phyloP scores from a whole-genome alignment of 2,113 vertebrate species.

The Laticauda laticaudata region DNA sequence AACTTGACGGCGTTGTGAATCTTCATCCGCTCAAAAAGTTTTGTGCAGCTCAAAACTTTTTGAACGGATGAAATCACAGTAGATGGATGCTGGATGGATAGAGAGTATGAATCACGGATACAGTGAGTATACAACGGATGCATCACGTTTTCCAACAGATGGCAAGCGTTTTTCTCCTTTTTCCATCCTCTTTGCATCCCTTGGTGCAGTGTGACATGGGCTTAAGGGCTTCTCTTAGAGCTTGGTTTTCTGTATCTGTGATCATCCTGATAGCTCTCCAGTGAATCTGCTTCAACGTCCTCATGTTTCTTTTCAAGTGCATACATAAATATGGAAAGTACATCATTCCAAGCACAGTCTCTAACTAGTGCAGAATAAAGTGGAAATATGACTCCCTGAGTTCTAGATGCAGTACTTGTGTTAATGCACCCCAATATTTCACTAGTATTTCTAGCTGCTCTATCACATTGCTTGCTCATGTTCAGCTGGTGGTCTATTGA shows the following conservation, averaged over 20 bases:
- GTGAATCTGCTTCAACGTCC: background rate
- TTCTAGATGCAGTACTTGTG: background rate
- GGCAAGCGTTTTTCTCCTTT: no score
- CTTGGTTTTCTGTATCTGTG: background rate
- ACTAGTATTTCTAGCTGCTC: background rate
- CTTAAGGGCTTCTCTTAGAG: background rate
- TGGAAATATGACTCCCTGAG: background rate
- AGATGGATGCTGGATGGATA: no score
- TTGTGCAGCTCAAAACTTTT: no score
- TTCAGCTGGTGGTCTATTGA: background rate
- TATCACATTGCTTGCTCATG: background rate
- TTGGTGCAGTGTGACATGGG: no score
- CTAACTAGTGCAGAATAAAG: background rate
- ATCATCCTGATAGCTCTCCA: background rate
- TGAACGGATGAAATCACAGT: no score
- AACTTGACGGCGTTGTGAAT: no score
- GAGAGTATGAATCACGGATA: no score
- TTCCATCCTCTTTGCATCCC: no score
- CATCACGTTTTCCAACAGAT: no score
- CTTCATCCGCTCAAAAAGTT: no score
- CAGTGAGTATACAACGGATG: no score
- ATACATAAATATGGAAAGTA: background rate
- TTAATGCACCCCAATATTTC: background rate
- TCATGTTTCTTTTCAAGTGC: background rate
- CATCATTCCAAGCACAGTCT: background rate